phyloP scores from a whole-genome alignment of 2,113 vertebrate species.

The Penelope pileata region DNA sequence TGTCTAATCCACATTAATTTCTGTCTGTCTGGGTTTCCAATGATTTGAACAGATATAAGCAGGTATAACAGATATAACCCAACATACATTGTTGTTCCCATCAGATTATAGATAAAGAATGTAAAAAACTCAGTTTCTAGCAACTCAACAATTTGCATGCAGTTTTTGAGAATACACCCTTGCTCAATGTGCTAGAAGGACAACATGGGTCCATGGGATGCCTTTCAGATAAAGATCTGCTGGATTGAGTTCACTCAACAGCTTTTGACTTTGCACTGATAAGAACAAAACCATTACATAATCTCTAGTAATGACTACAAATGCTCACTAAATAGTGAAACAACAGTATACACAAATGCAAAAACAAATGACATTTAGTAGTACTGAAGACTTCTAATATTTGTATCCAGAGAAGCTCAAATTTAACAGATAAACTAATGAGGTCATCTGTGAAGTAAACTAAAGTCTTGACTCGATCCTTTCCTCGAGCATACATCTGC shows the following conservation, averaged over 20 bases:
- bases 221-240: neutral
- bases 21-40: neutral
- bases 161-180: neutral
- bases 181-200: neutral
- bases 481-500: neutral
- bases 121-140: neutral
- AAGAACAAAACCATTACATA: neutral
- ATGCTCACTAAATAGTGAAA: neutral
- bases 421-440: neutral
- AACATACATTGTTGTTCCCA: neutral
- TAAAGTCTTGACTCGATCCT: neutral
- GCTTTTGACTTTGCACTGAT: neutral
- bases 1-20: neutral
- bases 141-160: neutral
- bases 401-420: neutral
- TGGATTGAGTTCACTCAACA: neutral
- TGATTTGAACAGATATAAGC: neutral
- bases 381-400: neutral
- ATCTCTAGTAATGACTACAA: neutral
- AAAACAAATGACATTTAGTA: neutral
- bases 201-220: rapidly evolving
- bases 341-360: neutral
- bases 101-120: neutral
- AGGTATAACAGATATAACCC: too few relatives aligned
- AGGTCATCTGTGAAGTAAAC: neutral